phyloP scores from a whole-genome alignment of 35 echinoderm and acorn worm genomes.

The Holothuria glaberrima region DNA sequence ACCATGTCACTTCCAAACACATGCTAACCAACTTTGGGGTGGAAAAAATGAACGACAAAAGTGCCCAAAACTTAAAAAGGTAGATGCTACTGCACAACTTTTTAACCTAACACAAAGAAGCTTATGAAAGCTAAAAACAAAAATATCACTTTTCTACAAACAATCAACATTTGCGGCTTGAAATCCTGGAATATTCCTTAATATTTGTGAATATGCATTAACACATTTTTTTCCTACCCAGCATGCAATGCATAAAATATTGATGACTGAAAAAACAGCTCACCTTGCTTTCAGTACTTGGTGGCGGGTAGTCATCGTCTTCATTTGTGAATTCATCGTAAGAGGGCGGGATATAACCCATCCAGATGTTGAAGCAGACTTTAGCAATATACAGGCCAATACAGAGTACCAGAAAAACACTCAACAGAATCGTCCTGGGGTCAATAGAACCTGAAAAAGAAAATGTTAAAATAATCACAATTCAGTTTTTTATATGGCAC shows the following conservation, averaged over 20 bases:
- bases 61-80: too few species aligned
- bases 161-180: too few species aligned
- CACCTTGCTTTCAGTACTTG: slow-evolving; percentile 18
- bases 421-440: slow-evolving; percentile 80
- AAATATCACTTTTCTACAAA: too few species aligned
- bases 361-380: slow-evolving; percentile 98
- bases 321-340: slow-evolving; percentile 89
- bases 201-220: neutral
- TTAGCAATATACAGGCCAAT: slow-evolving; percentile 91
- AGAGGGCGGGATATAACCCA: slow-evolving; percentile 84
- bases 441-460: slow-evolving; percentile 76
- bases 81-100: too few species aligned
- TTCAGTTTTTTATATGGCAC: too few species aligned
- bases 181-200: neutral
- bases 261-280: neutral
- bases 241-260: neutral
- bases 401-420: slow-evolving; percentile 83
- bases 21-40: too few species aligned
- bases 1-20: too few species aligned
- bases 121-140: too few species aligned
- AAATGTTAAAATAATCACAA: neutral
- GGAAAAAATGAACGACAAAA: too few species aligned
- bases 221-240: neutral
- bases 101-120: too few species aligned
- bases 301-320: slow-evolving; percentile 57